Base-by-base conservation (phyloP, 2,888 invertebrate species). In the Sturmia bella region DNA sequence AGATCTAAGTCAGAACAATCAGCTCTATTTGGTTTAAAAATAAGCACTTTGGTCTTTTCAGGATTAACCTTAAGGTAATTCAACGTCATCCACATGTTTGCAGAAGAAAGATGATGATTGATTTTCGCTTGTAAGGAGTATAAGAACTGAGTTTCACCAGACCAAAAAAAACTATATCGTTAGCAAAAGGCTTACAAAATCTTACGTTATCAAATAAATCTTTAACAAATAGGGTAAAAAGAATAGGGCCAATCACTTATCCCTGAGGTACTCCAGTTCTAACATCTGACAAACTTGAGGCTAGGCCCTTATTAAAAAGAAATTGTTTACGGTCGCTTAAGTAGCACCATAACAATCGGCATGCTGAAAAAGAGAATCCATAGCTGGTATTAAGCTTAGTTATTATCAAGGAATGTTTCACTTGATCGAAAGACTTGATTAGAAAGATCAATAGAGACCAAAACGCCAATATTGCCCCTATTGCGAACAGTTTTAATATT, bases 241-340 rank as follows among this genome's bases (percentile, higher is more conserved):
- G 9, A 24, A 52, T 52, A 17, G 56, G 32, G 9, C 56, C 56
- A 37, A 56, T 56, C 6, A 56, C 32, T 3, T 27, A 56, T 1
- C 56, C 56, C 11, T 56, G 56, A 11, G 56, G 56, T 9, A 56
- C 56, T n/a, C 56, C 56, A 32, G 32, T 32, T 37, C 32, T 56
- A 9, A 56, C 43, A 2, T 43, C 4, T 43, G n/a, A 15, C 11
- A 12, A 5, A 9, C 17, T 17, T 11, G 27, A 43, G 43, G 6
- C 11, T 3, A n/a, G 15, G 17, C 15, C 56, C 27, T 56, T 56
- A 9, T 32, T 9, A 56, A 15, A 56, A 15, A 56, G 32, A 56
- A 15, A 56, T 24, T 56, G 56, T 15, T 17, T 7, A 17, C 56
- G 56, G 2, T 9, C 56, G 15, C 17, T 15, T 1, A 32, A 17